Conservation (phyloP, 2,888 invertebrate genomes). For the Drosophila mulleri region DNA sequence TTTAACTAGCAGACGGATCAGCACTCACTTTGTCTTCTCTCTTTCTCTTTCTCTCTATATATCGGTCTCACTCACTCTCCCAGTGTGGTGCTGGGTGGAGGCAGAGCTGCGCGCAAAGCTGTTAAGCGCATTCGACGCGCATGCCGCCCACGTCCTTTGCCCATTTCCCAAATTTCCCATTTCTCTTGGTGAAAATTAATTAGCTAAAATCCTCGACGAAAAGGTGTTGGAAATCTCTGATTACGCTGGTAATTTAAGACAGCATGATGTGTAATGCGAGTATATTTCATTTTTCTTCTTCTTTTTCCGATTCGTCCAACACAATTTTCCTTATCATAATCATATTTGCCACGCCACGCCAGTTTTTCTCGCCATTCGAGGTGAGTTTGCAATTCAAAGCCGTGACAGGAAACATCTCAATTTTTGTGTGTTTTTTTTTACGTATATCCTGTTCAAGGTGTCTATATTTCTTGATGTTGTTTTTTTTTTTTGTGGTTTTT, state of each 20-base stretch:
- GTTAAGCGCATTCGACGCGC: slow-evolving; percentile 75
- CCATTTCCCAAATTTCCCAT: slow-evolving; percentile 14
- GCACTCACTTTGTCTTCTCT: no score
- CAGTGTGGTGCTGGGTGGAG: not conserved
- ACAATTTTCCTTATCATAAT: slow-evolving; percentile 63
- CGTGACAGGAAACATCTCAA: slow-evolving; percentile 73
- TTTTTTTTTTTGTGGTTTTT: slow-evolving; percentile 73
- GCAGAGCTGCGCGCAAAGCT: slow-evolving; percentile 52
- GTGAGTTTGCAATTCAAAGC: slow-evolving; percentile 71
- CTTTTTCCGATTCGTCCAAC: slow-evolving; percentile 21
- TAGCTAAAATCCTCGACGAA: slow-evolving; percentile 53
- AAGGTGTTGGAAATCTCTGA: slow-evolving; percentile 79
- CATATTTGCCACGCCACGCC: slow-evolving; percentile 75
- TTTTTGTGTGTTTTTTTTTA: slow-evolving; percentile 44
- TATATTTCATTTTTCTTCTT: slow-evolving; percentile 20
- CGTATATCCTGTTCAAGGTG: slow-evolving; percentile 66
- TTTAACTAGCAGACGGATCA: slow-evolving; percentile 23
- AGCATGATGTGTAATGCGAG: slow-evolving; percentile 63
- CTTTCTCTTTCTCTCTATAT: not conserved
- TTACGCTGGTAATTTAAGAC: slow-evolving; percentile 71
- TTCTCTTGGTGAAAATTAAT: slow-evolving; percentile 51
- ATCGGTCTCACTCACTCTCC: not conserved
- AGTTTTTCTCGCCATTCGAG: slow-evolving; percentile 4
- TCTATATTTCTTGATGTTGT: slow-evolving; percentile 22
- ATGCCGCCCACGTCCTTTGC: slow-evolving; percentile 53